Evolutionary conservation across 2,888 invertebrate genomes (phyloP).

Genomic region (Adela reaumurella): DNA sequence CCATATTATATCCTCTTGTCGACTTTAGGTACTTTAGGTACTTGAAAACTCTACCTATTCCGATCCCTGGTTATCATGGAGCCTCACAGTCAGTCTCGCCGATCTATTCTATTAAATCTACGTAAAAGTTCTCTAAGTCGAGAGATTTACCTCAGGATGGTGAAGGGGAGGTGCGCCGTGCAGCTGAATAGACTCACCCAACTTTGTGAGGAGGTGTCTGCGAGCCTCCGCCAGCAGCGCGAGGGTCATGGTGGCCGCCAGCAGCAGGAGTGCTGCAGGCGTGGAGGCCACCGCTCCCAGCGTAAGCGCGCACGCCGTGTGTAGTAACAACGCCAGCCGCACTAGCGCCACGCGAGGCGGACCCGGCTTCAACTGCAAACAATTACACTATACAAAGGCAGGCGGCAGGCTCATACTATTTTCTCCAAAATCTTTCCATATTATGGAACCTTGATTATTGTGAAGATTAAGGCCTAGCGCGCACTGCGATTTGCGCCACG

Average conservation of each 20-base stretch:
- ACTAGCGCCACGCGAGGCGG: constrained; percentile 24
- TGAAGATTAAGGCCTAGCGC: no score
- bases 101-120: no score
- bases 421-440: no score
- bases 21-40: no score
- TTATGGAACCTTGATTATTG: no score
- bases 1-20: no score
- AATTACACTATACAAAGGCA: constrained; percentile 17
- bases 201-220: constrained; percentile 30
- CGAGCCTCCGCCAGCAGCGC: constrained; percentile 35
- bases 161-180: no score
- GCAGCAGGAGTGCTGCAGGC: constrained; percentile 29
- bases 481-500: no score
- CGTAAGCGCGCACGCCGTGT: constrained; percentile 31
- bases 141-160: background rate
- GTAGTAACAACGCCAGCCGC: constrained; percentile 25
- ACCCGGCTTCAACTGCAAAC: constrained; percentile 26
- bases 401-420: no score
- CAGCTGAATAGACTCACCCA: constrained; percentile 26
- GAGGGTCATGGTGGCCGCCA: constrained; percentile 32
- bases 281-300: constrained; percentile 34
- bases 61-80: no score
- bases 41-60: no score
- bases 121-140: background rate
- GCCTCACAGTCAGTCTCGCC: no score